Evolutionary conservation across 2,113 vertebrate genomes (phyloP).

Genomic region (Melanocharis versteri): DNA sequence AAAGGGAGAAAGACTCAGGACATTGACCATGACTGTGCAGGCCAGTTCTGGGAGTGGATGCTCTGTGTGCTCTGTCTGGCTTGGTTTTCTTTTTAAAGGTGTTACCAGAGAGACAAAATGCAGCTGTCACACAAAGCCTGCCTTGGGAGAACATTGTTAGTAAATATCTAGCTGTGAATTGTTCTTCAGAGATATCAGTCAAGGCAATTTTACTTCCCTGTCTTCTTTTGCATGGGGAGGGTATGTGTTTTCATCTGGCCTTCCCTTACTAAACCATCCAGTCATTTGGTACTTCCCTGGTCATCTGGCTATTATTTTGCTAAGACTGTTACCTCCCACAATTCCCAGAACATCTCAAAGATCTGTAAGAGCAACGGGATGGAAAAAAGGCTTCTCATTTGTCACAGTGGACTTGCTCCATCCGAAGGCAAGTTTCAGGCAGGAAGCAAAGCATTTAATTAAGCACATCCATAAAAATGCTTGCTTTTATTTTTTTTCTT

Average conservation of each 20-base stretch:
- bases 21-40: not conserved
- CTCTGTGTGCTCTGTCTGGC: not conserved
- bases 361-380: not conserved
- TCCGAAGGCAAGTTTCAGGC: not conserved
- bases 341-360: not conserved
- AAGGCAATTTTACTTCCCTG: not conserved
- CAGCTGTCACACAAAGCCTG: not conserved
- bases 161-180: not conserved
- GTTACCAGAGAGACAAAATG: not conserved
- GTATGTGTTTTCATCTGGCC: not conserved
- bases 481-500: not conserved
- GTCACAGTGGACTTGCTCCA: not conserved
- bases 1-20: not conserved
- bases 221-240: fast-evolving
- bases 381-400: not conserved
- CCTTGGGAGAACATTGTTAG: not conserved
- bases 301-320: not conserved
- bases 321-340: not conserved
- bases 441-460: not conserved
- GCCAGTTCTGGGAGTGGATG: not conserved
- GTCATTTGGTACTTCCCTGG: not conserved
- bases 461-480: not conserved
- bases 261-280: not conserved
- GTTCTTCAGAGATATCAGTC: not conserved
- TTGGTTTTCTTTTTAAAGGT: not conserved